phyloP scores from a whole-genome alignment of 2,888 invertebrate genomes.

The Heteropelma amictum region DNA sequence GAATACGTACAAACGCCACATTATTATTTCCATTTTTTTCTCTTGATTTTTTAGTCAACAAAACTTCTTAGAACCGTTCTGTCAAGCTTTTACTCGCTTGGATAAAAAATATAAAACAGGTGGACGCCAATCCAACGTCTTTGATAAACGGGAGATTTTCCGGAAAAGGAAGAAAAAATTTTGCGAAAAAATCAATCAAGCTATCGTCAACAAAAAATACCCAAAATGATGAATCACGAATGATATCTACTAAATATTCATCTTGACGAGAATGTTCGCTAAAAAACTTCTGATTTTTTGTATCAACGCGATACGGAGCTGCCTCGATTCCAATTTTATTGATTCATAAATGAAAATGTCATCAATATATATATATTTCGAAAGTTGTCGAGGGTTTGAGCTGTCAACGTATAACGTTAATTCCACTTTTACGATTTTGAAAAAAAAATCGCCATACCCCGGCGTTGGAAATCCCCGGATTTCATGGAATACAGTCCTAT shows the following conservation, averaged over 20 bases:
- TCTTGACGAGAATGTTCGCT: neutral
- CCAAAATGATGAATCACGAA: neutral
- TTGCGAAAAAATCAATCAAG: neutral
- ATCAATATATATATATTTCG: neutral
- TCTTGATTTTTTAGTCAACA: slow-evolving; percentile 1
- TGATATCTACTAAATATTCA: neutral
- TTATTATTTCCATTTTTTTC: neutral
- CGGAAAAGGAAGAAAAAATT: slow-evolving; percentile 3
- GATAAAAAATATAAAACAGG: neutral
- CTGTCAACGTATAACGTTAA: neutral
- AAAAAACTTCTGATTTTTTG: neutral
- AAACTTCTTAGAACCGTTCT: slow-evolving; percentile 3
- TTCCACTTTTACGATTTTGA: neutral
- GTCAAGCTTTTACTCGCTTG: neutral
- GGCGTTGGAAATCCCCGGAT: slow-evolving; percentile 4
- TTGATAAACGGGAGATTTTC: neutral
- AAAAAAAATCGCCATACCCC: neutral
- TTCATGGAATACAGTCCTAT: neutral
- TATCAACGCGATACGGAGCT: neutral
- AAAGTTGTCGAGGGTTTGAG: neutral
- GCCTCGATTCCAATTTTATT: neutral
- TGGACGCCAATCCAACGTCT: neutral
- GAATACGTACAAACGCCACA: slow-evolving; percentile 8
- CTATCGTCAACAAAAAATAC: neutral
- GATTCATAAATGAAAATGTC: neutral